These are phyloP conservation scores for Phyllopteryx taeniolatus DNA, from an alignment of 2,113 vertebrate species.

Conservation along the genomic window DNA sequence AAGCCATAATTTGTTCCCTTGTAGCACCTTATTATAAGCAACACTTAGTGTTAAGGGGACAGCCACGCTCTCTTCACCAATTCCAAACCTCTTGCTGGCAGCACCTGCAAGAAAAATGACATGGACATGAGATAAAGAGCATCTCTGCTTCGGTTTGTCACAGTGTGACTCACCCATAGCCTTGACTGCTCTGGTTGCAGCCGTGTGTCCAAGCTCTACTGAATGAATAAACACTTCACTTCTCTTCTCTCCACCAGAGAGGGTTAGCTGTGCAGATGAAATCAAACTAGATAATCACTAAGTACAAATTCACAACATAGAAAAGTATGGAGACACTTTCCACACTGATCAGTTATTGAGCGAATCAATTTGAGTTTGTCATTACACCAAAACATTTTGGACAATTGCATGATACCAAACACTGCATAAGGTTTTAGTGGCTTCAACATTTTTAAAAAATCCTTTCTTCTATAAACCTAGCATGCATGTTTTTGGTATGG, in stretches of 20 bases:
- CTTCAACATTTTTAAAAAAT: too few species aligned
- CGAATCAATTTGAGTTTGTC: too few species aligned
- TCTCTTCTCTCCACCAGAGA: slow-evolving; percentile 82
- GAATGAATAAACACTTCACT: slow-evolving; percentile 92
- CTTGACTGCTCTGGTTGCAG: slow-evolving; percentile 85
- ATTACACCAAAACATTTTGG: too few species aligned
- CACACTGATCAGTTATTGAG: too few species aligned
- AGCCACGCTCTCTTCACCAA: slow-evolving; percentile 87
- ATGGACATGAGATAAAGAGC: background rate
- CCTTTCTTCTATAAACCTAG: too few species aligned
- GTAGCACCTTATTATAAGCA: slow-evolving; percentile 84
- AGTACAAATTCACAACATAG: background rate
- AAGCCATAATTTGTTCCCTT: background rate
- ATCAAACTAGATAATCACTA: too few species aligned
- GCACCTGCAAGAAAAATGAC: slow-evolving; percentile 72
- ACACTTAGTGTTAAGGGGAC: slow-evolving; percentile 87
- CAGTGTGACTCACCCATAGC: slow-evolving; percentile 80
- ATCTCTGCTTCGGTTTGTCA: slow-evolving; percentile 5
- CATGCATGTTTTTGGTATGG: too few species aligned
- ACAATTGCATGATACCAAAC: too few species aligned
- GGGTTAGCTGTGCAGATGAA: slow-evolving; percentile 76
- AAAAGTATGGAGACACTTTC: background rate
- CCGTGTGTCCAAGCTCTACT: slow-evolving; percentile 90
- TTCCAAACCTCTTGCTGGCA: slow-evolving; percentile 89
- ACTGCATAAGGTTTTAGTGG: too few species aligned